Percentiles rank a stretch among this genome's conserved stretches.
These are phyloP conservation scores for Petrophora chlorosata DNA, from an alignment of 2,888 invertebrate genomes.

Conservation along the genomic window DNA sequence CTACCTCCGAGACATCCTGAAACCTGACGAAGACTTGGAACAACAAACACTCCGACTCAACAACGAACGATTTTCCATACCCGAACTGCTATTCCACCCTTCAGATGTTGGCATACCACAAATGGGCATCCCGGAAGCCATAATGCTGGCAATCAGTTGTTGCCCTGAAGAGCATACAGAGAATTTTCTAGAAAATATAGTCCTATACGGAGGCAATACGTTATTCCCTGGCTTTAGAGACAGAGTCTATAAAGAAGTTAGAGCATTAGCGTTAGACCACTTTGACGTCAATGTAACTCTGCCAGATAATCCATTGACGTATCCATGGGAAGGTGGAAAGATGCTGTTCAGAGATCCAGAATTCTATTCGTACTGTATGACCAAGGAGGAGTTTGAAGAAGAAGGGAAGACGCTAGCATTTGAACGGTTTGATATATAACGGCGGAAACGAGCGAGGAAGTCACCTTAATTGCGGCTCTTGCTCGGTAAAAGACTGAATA, in stretches of 20 bases:
- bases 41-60: conserved; percentile 93
- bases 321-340: conserved; percentile 96
- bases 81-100: conserved; percentile 97
- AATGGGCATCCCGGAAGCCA: conserved; percentile 96
- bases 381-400: conserved; percentile 95
- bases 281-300: conserved; percentile 88
- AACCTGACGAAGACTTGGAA: conserved; percentile 77
- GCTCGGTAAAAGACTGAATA: conserved; percentile 46
- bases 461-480: conserved; percentile 55
- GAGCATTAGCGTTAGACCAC: conserved; percentile 90
- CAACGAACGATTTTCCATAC: conserved; percentile 97
- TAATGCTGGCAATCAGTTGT: conserved; percentile 89
- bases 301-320: conserved; percentile 88
- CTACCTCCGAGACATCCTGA: conserved; percentile 74
- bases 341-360: conserved; percentile 88
- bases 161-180: conserved; percentile 90
- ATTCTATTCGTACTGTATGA: conserved; percentile 88
- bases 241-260: conserved; percentile 85
- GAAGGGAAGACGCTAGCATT: conserved; percentile 86
- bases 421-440: conserved; percentile 82
- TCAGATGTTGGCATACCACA: conserved; percentile 95
- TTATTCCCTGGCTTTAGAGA: conserved; percentile 93
- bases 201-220: conserved; percentile 92
- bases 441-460: conserved; percentile 68
- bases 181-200: conserved; percentile 91